A percentile compares a stretch with the other conserved stretches of the same genome.
Conservation (phyloP, 2,113 vertebrate species). For the Heterochromis multidens region DNA sequence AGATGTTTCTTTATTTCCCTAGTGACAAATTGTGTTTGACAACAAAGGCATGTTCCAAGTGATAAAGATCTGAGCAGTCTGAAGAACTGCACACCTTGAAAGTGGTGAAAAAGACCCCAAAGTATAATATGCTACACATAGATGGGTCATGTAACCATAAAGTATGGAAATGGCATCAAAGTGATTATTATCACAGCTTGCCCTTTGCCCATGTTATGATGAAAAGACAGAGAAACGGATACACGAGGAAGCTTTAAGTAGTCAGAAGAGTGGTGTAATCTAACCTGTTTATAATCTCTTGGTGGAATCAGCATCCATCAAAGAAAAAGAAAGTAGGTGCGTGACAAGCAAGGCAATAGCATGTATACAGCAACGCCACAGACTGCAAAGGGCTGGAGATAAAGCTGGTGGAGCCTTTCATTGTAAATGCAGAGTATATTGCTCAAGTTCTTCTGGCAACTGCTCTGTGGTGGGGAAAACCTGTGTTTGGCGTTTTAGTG, state of each 20-base stretch:
- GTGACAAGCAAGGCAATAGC: constrained; percentile 32
- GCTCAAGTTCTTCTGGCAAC: constrained; percentile 30
- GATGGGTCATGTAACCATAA: background rate
- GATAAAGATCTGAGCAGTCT: constrained; percentile 11
- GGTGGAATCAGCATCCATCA: constrained; percentile 33
- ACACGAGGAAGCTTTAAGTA: background rate
- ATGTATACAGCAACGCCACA: background rate
- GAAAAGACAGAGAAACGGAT: constrained; percentile 29
- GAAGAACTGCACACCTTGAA: background rate
- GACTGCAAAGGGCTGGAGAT: background rate
- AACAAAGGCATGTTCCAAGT: background rate
- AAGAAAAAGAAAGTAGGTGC: background rate
- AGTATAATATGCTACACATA: background rate
- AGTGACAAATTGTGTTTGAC: constrained; percentile 1
- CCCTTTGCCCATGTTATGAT: constrained; percentile 7
- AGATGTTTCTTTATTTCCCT: background rate
- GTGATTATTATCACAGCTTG: constrained; percentile 33
- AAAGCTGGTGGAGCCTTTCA: background rate
- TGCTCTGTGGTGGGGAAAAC: constrained; percentile 38
- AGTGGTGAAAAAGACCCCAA: background rate
- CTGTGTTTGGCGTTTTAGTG: constrained; percentile 49
- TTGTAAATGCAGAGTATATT: constrained; percentile 36
- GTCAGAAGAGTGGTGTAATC: constrained; percentile 32
- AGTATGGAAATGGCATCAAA: constrained; percentile 21
- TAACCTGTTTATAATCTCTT: constrained; percentile 46